These are phyloP conservation scores for Monomorium pharaonis DNA, from an alignment of 1,140 invertebrate species.

Conservation along the genomic window DNA sequence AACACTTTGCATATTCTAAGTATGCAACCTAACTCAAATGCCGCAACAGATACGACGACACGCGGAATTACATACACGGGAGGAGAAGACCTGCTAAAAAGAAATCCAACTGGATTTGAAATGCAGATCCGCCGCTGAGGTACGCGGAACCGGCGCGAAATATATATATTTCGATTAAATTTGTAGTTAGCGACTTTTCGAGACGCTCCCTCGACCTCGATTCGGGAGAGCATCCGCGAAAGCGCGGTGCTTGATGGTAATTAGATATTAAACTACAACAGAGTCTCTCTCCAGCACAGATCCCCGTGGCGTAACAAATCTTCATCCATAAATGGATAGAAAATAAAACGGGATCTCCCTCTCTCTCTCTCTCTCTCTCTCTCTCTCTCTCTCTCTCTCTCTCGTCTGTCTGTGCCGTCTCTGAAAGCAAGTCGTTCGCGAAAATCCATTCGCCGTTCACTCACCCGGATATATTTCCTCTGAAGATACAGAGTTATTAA, in stretches of 20 bases:
- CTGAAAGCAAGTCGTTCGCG: background rate
- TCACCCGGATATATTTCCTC: background rate
- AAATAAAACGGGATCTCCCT: background rate
- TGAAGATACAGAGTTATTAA: background rate
- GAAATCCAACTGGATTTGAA: slow-evolving; percentile 26
- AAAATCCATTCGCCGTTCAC: background rate
- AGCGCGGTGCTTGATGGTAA: slow-evolving; percentile 24
- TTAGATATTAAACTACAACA: slow-evolving; percentile 12
- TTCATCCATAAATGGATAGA: background rate
- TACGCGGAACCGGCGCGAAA: background rate
- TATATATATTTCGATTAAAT: slow-evolving; percentile 24
- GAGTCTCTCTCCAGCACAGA: slow-evolving; percentile 1
- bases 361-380: too few relatives aligned
- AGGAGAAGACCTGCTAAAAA: background rate
- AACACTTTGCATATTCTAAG: slow-evolving; percentile 56
- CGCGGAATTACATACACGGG: slow-evolving; percentile 1
- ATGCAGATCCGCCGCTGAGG: background rate
- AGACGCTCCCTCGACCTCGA: background rate
- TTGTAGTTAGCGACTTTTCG: slow-evolving; percentile 29
- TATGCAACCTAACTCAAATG: slow-evolving; percentile 42
- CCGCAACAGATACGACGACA: slow-evolving; percentile 48
- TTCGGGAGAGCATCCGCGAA: background rate
- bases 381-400: too few relatives aligned
- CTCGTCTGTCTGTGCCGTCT: background rate
- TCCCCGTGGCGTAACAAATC: background rate